These are phyloP conservation scores for Halcyon senegalensis DNA, from an alignment of 2,113 vertebrate genomes.

Conservation along the genomic window DNA sequence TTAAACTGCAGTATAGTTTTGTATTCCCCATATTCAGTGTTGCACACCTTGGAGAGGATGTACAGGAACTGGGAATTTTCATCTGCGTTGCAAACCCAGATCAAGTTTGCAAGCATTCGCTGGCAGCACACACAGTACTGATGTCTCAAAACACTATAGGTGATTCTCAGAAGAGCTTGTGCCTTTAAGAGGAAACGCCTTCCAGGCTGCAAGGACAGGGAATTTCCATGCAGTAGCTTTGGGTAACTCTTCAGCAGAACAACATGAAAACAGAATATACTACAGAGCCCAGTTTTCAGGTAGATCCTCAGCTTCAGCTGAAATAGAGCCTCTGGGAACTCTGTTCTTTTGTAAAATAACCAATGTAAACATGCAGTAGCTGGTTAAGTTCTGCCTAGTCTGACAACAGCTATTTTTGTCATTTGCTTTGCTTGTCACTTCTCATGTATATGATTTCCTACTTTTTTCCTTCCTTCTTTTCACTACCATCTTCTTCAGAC, in stretches of 20 bases:
- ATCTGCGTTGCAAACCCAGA: not conserved
- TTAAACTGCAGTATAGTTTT: not conserved
- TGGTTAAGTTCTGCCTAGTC: slow-evolving; percentile 1
- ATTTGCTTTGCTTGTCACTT: slow-evolving; percentile 27
- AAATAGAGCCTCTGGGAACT: slow-evolving; percentile 10
- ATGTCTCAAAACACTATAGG: not conserved
- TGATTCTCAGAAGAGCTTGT: not conserved
- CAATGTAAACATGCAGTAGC: not conserved
- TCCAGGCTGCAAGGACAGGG: not conserved
- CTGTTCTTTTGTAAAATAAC: not conserved
- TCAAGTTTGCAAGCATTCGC: not conserved
- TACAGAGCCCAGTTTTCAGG: not conserved
- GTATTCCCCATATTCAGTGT: not conserved
- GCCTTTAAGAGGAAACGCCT: not conserved
- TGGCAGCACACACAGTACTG: not conserved
- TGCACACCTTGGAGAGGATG: not conserved
- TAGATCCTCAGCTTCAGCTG: not conserved
- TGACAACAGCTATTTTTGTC: slow-evolving; percentile 35
- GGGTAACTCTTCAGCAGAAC: not conserved
- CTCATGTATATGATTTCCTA: not conserved
- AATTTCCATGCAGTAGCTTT: not conserved
- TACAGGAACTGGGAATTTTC: not conserved
- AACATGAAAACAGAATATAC: not conserved
- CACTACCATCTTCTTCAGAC: not conserved
- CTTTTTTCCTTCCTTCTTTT: not conserved